Percentiles rank a stretch among this genome's conserved stretches.
phyloP scores from a whole-genome alignment of 2,113 vertebrate genomes.

The Perca schrenkii region DNA sequence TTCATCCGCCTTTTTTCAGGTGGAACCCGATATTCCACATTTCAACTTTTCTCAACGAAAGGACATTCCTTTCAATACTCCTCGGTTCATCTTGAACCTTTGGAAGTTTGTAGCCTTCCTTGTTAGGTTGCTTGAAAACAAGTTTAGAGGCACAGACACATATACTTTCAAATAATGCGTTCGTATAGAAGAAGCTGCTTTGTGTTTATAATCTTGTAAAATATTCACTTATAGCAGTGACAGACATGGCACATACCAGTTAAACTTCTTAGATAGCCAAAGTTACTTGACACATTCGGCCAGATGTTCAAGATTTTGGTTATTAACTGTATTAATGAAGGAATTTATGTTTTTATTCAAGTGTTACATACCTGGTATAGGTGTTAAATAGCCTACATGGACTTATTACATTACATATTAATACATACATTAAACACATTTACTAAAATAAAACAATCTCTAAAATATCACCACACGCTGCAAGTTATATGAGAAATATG shows the following conservation, averaged over 20 bases:
- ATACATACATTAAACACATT: no score
- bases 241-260: constrained; percentile 61
- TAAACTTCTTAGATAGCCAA: constrained; percentile 11
- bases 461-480: no score
- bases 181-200: constrained; percentile 7
- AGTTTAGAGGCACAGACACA: constrained; percentile 6
- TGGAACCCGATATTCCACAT: constrained; percentile 70
- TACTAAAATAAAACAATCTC: no score
- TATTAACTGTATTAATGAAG: constrained; percentile 16
- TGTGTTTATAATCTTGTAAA: constrained; percentile 13
- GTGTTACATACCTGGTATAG: no score
- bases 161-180: not conserved
- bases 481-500: no score
- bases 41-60: constrained; percentile 15
- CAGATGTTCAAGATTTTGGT: not conserved
- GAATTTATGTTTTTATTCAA: not conserved
- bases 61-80: constrained; percentile 35
- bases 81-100: not conserved
- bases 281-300: constrained; percentile 31
- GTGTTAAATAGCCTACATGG: no score
- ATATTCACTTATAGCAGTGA: constrained; percentile 43
- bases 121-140: constrained; percentile 1
- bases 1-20: constrained; percentile 37
- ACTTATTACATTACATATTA: no score
- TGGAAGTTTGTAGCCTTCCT: not conserved